phyloP scores from a whole-genome alignment of 2,797 vertebrate genomes.

The Malurus leucopterus region DNA sequence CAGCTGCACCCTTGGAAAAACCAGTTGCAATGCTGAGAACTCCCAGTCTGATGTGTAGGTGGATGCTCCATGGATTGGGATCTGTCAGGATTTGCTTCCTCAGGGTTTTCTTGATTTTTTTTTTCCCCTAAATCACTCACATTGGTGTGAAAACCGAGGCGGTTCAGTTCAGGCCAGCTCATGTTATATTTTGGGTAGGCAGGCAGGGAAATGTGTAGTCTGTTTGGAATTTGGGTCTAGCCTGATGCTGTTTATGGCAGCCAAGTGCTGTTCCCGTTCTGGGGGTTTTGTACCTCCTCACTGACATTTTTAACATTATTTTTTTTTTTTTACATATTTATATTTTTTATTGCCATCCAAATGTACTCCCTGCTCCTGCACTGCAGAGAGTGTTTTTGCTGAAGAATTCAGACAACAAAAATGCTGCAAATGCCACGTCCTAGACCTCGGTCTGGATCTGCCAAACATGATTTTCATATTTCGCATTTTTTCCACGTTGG shows the following conservation, averaged over 20 bases:
- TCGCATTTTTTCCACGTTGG: not conserved
- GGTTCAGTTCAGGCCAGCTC: constrained; percentile 22
- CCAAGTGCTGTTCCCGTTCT: constrained; percentile 12
- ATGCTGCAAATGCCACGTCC: constrained; percentile 13
- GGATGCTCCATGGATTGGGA: not conserved
- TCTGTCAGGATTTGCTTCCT: not conserved
- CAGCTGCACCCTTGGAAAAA: not conserved
- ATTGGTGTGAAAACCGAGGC: constrained; percentile 9
- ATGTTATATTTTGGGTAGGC: constrained; percentile 22
- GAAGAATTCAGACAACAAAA: constrained; percentile 42
- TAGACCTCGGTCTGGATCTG: constrained; percentile 14
- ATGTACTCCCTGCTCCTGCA: not conserved
- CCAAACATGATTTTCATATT: constrained; percentile 44
- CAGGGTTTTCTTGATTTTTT: not conserved
- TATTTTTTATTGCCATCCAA: not conserved
- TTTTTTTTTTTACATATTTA: not conserved
- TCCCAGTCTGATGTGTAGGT: not conserved
- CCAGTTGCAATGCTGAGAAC: not conserved
- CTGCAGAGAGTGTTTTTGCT: not conserved
- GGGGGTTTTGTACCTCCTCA: constrained; percentile 5
- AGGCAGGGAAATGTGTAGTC: constrained; percentile 7
- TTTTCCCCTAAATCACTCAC: not conserved
- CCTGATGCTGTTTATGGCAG: constrained; percentile 12
- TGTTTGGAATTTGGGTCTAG: constrained; percentile 39
- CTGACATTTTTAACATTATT: not conserved